These are phyloP conservation scores for Rhopalosiphum padi DNA, from an alignment of 1,140 invertebrate species.

Conservation along the genomic window DNA sequence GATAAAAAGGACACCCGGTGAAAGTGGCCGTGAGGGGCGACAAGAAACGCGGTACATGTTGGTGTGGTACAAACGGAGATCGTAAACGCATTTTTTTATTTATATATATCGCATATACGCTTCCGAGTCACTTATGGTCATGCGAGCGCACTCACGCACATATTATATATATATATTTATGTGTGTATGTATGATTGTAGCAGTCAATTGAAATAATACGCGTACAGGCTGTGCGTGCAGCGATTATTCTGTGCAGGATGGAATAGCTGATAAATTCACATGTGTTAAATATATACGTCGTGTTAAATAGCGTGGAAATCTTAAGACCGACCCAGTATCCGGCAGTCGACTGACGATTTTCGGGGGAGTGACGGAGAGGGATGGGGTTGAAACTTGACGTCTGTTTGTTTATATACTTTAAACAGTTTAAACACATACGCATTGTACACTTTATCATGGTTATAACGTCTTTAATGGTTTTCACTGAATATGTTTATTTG, in stretches of 20 bases:
- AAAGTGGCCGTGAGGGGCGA: constrained; percentile 33
- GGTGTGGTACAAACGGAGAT: neutral
- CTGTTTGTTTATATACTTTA: too few species aligned
- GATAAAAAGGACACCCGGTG: constrained; percentile 47
- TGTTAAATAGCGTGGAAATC: neutral
- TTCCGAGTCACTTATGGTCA: neutral
- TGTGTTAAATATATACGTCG: neutral
- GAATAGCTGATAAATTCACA: neutral
- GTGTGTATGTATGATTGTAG: neutral
- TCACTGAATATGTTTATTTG: too few species aligned
- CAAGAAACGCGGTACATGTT: neutral
- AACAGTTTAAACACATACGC: too few species aligned
- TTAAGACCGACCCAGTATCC: neutral
- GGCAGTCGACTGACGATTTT: neutral
- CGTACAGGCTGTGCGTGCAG: neutral
- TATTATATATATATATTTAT: neutral
- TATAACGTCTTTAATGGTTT: too few species aligned
- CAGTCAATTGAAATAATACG: neutral
- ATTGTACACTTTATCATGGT: too few species aligned
- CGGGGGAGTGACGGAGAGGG: too few species aligned
- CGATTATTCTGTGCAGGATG: neutral
- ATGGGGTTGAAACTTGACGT: too few species aligned
- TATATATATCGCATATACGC: neutral
- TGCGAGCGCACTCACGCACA: neutral
- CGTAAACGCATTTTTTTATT: neutral